Conservation (phyloP, 2,113 vertebrate species). For the Zonotrichia leucophrys region DNA sequence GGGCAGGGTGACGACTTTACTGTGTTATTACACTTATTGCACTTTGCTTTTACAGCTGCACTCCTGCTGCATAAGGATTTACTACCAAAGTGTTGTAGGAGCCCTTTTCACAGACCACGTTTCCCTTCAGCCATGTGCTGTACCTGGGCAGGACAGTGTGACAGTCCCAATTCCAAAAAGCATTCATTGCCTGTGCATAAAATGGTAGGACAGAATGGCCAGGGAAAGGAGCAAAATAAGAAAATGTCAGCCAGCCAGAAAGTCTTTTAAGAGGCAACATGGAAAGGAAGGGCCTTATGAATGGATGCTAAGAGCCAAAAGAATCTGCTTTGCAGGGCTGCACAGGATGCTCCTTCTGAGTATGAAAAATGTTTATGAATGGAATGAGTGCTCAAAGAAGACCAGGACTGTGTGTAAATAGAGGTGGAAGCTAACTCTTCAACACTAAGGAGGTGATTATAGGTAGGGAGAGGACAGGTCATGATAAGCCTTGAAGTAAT, state of each 20-base stretch:
- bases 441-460: not conserved
- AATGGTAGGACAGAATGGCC: not conserved
- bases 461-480: not conserved
- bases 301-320: not conserved
- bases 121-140: not conserved
- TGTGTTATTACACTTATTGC: not conserved
- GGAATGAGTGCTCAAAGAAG: not conserved
- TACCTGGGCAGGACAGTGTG: not conserved
- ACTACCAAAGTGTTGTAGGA: not conserved
- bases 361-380: not conserved
- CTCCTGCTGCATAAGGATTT: not conserved
- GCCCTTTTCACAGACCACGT: not conserved
- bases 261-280: not conserved
- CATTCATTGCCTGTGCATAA: not conserved
- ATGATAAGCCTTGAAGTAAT: not conserved
- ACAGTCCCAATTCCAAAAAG: not conserved
- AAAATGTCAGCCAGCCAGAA: not conserved
- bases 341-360: not conserved
- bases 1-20: not conserved
- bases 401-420: not conserved
- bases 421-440: not conserved
- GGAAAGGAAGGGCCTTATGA: not conserved
- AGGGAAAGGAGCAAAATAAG: not conserved
- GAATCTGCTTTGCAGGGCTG: not conserved
- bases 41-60: not conserved